A percentile compares a stretch with the other conserved stretches of the same genome.
These are phyloP conservation scores for Argyresthia albistria DNA, from an alignment of 2,888 invertebrate genomes.

Conservation along the genomic window DNA sequence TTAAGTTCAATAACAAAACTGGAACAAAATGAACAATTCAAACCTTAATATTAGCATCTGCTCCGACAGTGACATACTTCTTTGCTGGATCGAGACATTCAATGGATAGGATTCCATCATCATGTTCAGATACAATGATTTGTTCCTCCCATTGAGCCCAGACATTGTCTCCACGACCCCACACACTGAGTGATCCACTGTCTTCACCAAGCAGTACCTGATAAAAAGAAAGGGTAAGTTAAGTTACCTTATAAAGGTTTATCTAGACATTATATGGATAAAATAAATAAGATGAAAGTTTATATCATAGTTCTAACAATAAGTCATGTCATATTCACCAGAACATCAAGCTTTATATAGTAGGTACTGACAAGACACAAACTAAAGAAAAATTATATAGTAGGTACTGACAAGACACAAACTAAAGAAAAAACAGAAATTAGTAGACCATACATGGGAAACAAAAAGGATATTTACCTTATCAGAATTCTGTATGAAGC, in stretches of 20 bases:
- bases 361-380: too few relatives aligned
- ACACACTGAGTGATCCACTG: slow-evolving; percentile 51
- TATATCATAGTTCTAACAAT: too few relatives aligned
- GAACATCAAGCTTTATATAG: too few relatives aligned
- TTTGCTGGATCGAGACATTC: slow-evolving; percentile 41
- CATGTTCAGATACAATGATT: slow-evolving; percentile 50
- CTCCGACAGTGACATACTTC: slow-evolving; percentile 55
- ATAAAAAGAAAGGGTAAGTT: slow-evolving; percentile 5
- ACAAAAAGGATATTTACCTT: slow-evolving; percentile 35
- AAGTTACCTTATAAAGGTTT: neutral
- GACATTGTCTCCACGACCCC: slow-evolving; percentile 31
- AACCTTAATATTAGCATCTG: slow-evolving; percentile 63
- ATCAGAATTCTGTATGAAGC: slow-evolving; percentile 41
- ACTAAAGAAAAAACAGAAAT: too few relatives aligned
- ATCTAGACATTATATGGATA: neutral
- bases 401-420: too few relatives aligned
- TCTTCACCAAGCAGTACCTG: slow-evolving; percentile 63
- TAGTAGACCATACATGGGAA: neutral
- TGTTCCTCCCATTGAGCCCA: slow-evolving; percentile 49
- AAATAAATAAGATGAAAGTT: neutral
- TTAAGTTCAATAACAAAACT: neutral
- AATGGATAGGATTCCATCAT: slow-evolving; percentile 40
- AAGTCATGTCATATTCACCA: too few relatives aligned
- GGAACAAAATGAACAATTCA: neutral
- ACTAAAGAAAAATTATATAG: too few relatives aligned